These are phyloP conservation scores for Episyrphus balteatus DNA, from an alignment of 1,140 invertebrate species.

Conservation along the genomic window DNA sequence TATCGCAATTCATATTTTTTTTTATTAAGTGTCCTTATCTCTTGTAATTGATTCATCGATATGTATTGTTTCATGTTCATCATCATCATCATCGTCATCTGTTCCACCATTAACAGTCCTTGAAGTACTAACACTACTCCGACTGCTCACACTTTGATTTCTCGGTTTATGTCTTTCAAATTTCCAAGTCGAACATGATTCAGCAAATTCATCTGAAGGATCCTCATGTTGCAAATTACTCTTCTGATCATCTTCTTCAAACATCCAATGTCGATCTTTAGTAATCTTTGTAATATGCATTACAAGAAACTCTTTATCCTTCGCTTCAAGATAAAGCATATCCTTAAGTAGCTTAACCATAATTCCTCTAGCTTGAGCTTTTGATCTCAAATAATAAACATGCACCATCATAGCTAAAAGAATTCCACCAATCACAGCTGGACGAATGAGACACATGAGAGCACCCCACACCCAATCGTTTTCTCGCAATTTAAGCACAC, in stretches of 20 bases:
- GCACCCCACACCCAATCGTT: slow-evolving; percentile 36
- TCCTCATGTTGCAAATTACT: neutral
- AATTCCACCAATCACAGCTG: slow-evolving; percentile 40
- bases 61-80: no score
- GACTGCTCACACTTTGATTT: neutral
- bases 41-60: no score
- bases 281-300: slow-evolving; percentile 37
- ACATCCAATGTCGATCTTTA: slow-evolving; percentile 13
- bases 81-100: no score
- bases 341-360: slow-evolving; percentile 53
- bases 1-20: no score
- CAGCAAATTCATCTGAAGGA: neutral
- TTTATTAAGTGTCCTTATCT: no score
- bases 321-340: slow-evolving; percentile 56
- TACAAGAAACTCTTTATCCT: slow-evolving; percentile 67
- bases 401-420: slow-evolving; percentile 42
- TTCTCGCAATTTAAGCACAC: slow-evolving; percentile 36
- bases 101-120: no score
- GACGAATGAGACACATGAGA: slow-evolving; percentile 38
- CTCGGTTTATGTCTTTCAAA: neutral
- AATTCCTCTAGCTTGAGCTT: slow-evolving; percentile 47
- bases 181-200: slow-evolving; percentile 1
- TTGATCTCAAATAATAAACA: slow-evolving; percentile 58
- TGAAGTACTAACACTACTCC: neutral
- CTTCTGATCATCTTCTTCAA: neutral